Conservation (phyloP, 2,797 vertebrate genomes). For the Trachurus trachurus region DNA sequence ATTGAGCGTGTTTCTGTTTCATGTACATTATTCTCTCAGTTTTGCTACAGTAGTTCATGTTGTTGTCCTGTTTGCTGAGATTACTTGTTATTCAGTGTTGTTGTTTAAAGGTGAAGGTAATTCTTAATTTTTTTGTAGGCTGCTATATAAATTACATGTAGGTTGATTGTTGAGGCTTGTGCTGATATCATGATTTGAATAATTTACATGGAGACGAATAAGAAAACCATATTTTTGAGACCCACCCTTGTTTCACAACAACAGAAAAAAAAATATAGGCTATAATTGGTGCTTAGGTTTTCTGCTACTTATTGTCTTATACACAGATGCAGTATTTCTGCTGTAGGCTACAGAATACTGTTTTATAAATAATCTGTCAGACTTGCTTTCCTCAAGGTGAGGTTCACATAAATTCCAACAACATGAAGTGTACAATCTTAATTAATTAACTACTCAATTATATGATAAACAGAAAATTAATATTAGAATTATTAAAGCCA, state of each 20-base stretch:
- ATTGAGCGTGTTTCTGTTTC: constrained; percentile 10
- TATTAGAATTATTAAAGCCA: no score
- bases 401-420: background rate
- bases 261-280: no score
- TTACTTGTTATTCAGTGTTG: background rate
- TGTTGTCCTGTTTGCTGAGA: background rate
- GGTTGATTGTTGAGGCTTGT: background rate
- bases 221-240: background rate
- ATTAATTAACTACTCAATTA: background rate
- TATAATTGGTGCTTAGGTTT: no score
- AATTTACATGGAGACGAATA: background rate
- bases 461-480: no score
- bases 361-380: background rate
- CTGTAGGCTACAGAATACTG: background rate
- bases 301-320: background rate
- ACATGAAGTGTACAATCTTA: background rate
- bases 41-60: constrained; percentile 7
- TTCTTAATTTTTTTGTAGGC: no score
- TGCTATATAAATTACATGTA: no score
- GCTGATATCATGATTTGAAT: background rate
- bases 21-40: background rate
- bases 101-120: background rate
- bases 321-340: constrained; percentile 1
- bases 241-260: no score
- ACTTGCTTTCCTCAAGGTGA: background rate